Evolutionary conservation across 2,113 vertebrate genomes (phyloP).

Genomic region (Vidua macroura): DNA sequence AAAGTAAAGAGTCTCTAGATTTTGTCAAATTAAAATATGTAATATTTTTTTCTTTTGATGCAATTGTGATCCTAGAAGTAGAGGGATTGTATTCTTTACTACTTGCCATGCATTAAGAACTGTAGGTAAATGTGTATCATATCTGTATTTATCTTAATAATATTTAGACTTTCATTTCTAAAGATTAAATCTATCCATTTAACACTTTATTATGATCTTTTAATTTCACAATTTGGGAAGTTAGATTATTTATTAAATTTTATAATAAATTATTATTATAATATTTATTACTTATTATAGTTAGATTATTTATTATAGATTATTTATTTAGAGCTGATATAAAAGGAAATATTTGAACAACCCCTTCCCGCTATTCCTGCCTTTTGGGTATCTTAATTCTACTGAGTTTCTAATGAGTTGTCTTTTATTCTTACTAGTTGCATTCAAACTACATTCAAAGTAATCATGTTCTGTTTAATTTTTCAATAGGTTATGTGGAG

Average conservation of each 20-base stretch:
- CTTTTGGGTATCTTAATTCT: neutral
- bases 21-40: neutral
- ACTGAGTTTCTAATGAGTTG: neutral
- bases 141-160: neutral
- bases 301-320: too few relatives aligned
- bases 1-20: neutral
- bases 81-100: neutral
- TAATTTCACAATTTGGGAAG: neutral
- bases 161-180: neutral
- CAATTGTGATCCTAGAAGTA: neutral
- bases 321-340: neutral
- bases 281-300: too few relatives aligned
- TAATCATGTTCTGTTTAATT: neutral
- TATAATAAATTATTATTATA: too few relatives aligned
- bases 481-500: neutral
- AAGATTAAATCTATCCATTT: neutral
- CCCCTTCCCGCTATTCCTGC: neutral
- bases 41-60: neutral
- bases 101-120: neutral
- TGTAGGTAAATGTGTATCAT: neutral
- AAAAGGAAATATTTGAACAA: neutral
- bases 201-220: neutral
- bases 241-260: too few relatives aligned
- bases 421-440: neutral
- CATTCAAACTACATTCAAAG: neutral